phyloP scores from a whole-genome alignment of 2,797 vertebrate species.

The Cygnus olor region DNA sequence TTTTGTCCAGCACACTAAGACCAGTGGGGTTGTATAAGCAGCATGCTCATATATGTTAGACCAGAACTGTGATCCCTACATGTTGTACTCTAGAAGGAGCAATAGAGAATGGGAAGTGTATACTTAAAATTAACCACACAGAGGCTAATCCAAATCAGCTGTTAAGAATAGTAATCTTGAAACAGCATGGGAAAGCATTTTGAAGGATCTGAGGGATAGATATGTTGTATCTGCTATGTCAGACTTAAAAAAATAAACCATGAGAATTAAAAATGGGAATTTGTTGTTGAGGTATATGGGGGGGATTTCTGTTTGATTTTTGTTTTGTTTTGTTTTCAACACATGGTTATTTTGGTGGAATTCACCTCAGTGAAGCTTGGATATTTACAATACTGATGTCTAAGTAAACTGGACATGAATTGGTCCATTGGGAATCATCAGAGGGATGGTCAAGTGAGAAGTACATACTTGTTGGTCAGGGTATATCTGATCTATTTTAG shows the following conservation, averaged over 20 bases:
- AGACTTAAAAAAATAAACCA: neutral
- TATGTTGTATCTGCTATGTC: neutral
- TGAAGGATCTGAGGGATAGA: neutral
- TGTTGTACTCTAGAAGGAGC: neutral
- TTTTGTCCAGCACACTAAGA: neutral
- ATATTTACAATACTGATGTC: neutral
- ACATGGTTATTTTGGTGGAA: neutral
- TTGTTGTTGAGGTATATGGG: accelerated
- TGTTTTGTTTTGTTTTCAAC: neutral
- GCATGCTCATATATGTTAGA: accelerated
- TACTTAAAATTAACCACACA: neutral
- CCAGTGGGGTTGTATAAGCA: neutral
- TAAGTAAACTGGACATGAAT: neutral
- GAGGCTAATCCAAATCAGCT: neutral
- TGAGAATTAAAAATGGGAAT: neutral
- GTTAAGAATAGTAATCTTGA: neutral
- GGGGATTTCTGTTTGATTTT: neutral
- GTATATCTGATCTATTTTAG: neutral
- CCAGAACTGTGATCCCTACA: neutral
- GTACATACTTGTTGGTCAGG: neutral
- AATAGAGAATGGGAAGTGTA: neutral
- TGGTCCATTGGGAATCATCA: neutral
- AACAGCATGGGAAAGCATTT: neutral
- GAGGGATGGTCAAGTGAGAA: neutral
- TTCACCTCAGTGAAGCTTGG: neutral